Conservation (phyloP, 2,888 invertebrate species). For the Schizaphis graminum region DNA sequence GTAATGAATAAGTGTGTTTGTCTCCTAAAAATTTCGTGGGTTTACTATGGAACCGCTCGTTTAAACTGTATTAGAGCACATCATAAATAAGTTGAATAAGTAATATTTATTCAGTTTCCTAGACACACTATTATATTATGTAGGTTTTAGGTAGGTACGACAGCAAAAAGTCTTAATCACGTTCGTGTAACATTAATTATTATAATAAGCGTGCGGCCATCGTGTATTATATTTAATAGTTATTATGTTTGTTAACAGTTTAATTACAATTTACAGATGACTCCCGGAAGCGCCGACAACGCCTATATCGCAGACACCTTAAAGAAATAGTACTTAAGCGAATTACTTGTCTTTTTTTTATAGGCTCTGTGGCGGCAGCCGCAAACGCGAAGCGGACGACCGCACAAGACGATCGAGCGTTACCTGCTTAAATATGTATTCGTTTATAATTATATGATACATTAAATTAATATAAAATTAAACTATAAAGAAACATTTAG, state of each 20-base stretch:
- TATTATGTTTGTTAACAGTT: constrained; percentile 21
- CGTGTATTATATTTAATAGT: neutral
- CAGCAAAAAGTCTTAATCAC: neutral
- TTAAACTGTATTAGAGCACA: neutral
- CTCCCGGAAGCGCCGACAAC: neutral
- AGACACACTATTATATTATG: neutral
- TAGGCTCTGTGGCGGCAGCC: neutral
- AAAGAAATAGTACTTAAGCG: neutral
- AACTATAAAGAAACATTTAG: neutral
- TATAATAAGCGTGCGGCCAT: neutral
- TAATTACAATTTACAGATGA: constrained; percentile 7
- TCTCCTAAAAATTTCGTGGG: neutral
- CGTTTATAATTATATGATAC: neutral
- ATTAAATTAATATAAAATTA: neutral
- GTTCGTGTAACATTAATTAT: neutral
- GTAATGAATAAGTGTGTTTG: neutral
- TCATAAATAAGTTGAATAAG: neutral
- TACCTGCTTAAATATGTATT: neutral
- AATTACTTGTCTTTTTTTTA: constrained; percentile 1
- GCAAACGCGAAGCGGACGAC: neutral
- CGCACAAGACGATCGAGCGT: neutral
- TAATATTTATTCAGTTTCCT: neutral
- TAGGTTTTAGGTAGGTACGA: neutral
- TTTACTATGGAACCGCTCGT: neutral
- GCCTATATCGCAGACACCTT: neutral